These are phyloP conservation scores for Yponomeuta plumbellus DNA, from an alignment of 2,888 invertebrate species.

Conservation along the genomic window DNA sequence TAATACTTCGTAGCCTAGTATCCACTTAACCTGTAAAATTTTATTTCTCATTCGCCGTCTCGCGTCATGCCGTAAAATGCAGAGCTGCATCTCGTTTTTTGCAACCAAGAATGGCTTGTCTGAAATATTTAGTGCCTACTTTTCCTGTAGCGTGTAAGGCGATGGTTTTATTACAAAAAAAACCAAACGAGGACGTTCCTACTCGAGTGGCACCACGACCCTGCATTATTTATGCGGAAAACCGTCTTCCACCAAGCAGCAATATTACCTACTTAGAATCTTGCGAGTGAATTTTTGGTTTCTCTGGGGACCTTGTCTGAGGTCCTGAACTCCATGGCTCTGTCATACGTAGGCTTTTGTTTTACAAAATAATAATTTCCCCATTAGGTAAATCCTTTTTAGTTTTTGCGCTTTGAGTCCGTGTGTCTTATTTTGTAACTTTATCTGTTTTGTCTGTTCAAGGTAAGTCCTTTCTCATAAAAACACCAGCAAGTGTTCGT, in stretches of 20 bases:
- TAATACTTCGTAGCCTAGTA: neutral
- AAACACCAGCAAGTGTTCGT: conserved; percentile 48
- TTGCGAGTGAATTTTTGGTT: conserved; percentile 13
- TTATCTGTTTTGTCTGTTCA: conserved; percentile 48
- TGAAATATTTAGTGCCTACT: conserved; percentile 9
- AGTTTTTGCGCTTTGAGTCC: neutral
- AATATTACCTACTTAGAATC: conserved; percentile 20
- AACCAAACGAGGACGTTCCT: neutral
- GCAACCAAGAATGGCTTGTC: neutral
- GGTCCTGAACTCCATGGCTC: neutral
- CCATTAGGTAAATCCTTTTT: neutral
- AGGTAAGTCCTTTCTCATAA: conserved; percentile 33
- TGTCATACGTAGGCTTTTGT: neutral
- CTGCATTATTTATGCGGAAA: conserved; percentile 22
- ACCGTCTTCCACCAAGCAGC: conserved; percentile 22
- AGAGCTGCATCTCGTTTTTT: neutral
- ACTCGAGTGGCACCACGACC: conserved; percentile 1
- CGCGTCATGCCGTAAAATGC: conserved; percentile 4
- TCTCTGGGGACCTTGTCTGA: conserved; percentile 16
- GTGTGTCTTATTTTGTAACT: neutral
- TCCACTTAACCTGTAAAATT: conserved; percentile 6
- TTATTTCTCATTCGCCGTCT: conserved; percentile 4
- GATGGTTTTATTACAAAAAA: conserved; percentile 1
- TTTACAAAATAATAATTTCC: too few species aligned
- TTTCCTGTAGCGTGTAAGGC: neutral